Evolutionary conservation across 1,140 invertebrate species (phyloP), one percentile per base, ranked within the genome.

Genomic region (Lanistes nyassanus): DNA sequence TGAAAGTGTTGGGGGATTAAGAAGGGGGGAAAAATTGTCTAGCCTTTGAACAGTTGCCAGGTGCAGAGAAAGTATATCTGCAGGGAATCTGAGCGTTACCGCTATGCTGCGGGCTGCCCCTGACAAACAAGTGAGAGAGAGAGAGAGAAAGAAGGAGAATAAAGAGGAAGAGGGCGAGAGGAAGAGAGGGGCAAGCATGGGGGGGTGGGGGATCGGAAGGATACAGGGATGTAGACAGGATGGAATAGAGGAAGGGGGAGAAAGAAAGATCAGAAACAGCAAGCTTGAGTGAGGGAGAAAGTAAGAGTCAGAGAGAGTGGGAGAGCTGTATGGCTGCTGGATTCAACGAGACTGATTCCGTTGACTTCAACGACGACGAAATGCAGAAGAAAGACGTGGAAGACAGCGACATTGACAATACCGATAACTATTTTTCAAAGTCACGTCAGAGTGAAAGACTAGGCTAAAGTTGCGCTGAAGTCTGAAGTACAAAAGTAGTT

Each of bases 251-350:
- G 37, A 36, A 64, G 60, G 37, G n/a, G 23, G 60, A 64, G n/a
- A 31, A 6, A 62, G 58, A 62, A 26, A n/a, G 7, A n/a, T 11
- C 11, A 31, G 26, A 6, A 62, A 26, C 9, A 26, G 58, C n/a
- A 31, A 62, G n/a, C 11, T 11, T 16, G 5, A 70, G 68, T 42
- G 39, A 70, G 29, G 31, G 39, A 70, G 53, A 56, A n/a, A 70
- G 68, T 53, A 9, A 74, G 55, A 37, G 53, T 62, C 55, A 74
- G 53, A 74, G 55, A 70, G 39, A 62, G 23, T 60, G 21, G 37
- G 55, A 58, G 23, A 72, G 6, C n/a, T n/a, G n/a, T n/a, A n/a
- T n/a, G n/a, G n/a, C n/a, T n/a, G n/a, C n/a, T n/a, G n/a, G n/a
- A n/a, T n/a, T n/a, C n/a, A n/a, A n/a, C n/a, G n/a, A n/a, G n/a